These are phyloP conservation scores for Syrrhaptes paradoxus DNA, from an alignment of 2,113 vertebrate genomes.

Conservation along the genomic window DNA sequence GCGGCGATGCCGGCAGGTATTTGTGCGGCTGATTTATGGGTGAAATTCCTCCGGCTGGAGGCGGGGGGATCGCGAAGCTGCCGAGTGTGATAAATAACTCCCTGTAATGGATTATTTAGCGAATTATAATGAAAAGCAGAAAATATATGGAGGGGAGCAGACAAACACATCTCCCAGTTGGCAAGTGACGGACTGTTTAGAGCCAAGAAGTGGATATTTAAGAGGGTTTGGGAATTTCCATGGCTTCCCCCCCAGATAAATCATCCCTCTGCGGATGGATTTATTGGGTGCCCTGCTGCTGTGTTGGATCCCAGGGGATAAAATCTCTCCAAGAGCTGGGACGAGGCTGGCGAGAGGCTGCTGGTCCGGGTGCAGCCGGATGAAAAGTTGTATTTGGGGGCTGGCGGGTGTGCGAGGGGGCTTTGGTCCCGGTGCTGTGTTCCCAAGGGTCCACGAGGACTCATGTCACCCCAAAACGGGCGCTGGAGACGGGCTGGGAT, in stretches of 20 bases:
- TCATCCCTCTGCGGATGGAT: neutral
- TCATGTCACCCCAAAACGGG: neutral
- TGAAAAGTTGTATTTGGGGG: neutral
- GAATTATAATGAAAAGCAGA: slow-evolving; percentile 58
- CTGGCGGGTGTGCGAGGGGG: neutral
- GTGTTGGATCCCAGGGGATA: neutral
- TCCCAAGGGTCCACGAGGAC: neutral
- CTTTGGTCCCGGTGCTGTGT: neutral
- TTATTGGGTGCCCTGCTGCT: neutral
- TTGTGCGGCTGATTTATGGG: neutral
- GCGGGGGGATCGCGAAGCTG: neutral
- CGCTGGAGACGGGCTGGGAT: neutral
- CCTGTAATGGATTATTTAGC: slow-evolving; percentile 34
- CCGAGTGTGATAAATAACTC: slow-evolving; percentile 14
- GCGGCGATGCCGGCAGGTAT: neutral
- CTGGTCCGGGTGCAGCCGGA: neutral
- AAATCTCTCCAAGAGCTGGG: neutral
- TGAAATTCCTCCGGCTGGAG: neutral
- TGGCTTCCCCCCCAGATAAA: slow-evolving; percentile 6
- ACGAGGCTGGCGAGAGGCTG: neutral
- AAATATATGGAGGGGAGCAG: slow-evolving; percentile 14
- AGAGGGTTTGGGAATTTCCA: slow-evolving; percentile 38
- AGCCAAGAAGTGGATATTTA: neutral
- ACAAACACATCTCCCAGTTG: neutral
- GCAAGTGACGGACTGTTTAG: neutral